Base-by-base conservation (phyloP, 2,797 vertebrate genomes). In the Coregonus sp. region DNA sequence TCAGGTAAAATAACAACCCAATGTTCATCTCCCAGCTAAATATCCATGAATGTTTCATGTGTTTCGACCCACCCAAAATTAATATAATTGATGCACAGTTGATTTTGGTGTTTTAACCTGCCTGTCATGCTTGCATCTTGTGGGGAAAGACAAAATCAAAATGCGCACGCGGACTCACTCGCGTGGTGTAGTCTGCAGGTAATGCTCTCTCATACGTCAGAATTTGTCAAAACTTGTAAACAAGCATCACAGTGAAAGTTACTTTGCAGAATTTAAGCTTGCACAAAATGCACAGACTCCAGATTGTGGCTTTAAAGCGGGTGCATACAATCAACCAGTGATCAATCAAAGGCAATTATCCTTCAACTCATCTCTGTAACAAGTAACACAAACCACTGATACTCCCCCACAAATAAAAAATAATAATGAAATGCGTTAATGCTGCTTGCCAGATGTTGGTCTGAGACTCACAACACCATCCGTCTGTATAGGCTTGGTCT, bases 381-480 rank as follows among this genome's bases (percentile, higher is more conserved):
- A 40, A 56, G 16, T 56, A 59, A 67, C 65, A 29, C 65, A 67
- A 71, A 20, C 69, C 68, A 47, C 35, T 47, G 37, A 70, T 3
- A 33, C 31, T 68, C 12, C 12, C 14, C 12, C 2, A 56, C 4
- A 70, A 50, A 29, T 50, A 25, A 70, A 40, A 31, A 70, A 12
- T 5, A 9, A n/a, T 20, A 1, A 4, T 40, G 11, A 14, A 20
- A 61, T 69, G 61, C 50, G 72, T 63, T 61, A 29, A 74, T 14
- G 31, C 73, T 47, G 31, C 20, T 61, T 18, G 16, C 68, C 80
- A 78, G 74, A 72, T 78, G 71, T 70, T 50, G 15, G 70, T 79
- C 63, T 54, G 29, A 63, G 59, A 63, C 9, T 11, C 5, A 11
- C 40, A 25, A 25, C 20, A 25, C 20, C 7, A 63, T 29, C n/a